A percentile compares a stretch with the other conserved stretches of the same genome.
Conservation (phyloP, 2,888 invertebrate genomes). For the Ferdinandea cuprea region DNA sequence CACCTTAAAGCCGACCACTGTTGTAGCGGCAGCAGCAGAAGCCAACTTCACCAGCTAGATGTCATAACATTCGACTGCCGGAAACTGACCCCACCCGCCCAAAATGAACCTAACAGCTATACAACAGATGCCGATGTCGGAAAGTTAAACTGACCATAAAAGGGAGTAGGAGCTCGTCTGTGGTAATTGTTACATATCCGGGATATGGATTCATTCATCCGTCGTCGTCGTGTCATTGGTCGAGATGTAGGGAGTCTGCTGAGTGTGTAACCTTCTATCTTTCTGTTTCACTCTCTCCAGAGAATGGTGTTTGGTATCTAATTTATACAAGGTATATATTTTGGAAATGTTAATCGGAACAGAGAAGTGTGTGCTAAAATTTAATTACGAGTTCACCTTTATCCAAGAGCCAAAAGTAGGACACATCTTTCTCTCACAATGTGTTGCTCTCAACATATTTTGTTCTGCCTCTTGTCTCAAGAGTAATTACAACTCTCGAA, state of each 20-base stretch:
- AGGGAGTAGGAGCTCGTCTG: slow-evolving; percentile 8
- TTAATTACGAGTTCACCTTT: slow-evolving; percentile 60
- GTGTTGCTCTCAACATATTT: background rate
- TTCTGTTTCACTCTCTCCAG: slow-evolving; percentile 1
- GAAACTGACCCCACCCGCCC: slow-evolving; percentile 14
- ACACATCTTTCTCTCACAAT: slow-evolving; percentile 17
- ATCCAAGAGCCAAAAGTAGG: background rate
- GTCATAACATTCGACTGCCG: slow-evolving; percentile 34
- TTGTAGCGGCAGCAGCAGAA: background rate
- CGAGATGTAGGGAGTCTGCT: background rate
- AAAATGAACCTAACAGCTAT: slow-evolving; percentile 48
- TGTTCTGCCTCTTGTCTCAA: slow-evolving; percentile 1
- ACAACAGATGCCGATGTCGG: slow-evolving; percentile 43
- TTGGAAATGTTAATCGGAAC: slow-evolving; percentile 48
- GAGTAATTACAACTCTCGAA: slow-evolving; percentile 40
- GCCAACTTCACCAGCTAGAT: background rate
- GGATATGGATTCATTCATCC: slow-evolving; percentile 48
- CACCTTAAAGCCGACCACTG: background rate
- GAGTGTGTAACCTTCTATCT: background rate
- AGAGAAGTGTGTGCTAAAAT: slow-evolving; percentile 49
- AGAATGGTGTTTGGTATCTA: slow-evolving; percentile 17
- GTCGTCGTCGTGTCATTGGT: slow-evolving; percentile 12
- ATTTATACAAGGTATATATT: slow-evolving; percentile 43
- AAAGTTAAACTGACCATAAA: slow-evolving; percentile 45
- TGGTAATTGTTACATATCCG: slow-evolving; percentile 62